Evolutionary conservation across 2,888 invertebrate genomes (phyloP).

Genomic region (Monochamus alternatus): DNA sequence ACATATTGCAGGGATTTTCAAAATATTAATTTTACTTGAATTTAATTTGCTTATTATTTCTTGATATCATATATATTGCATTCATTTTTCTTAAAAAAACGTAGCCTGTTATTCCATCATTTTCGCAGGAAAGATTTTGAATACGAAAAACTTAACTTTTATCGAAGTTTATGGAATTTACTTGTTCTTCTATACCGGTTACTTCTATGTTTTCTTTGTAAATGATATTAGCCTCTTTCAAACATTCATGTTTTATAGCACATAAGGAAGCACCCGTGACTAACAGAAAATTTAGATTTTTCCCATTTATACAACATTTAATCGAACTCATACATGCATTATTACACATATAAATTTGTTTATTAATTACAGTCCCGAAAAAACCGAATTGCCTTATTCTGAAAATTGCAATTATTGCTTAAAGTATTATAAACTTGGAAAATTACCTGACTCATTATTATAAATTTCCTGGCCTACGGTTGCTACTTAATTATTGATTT

Average conservation of each 20-base stretch:
- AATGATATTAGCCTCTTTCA: background rate
- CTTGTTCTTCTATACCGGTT: background rate
- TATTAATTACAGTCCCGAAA: background rate
- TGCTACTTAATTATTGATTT: background rate
- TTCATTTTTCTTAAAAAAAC: constrained; percentile 17
- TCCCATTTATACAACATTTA: constrained; percentile 7
- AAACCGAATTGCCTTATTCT: background rate
- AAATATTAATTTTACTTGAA: background rate
- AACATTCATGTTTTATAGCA: background rate
- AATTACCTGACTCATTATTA: background rate
- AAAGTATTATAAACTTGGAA: background rate
- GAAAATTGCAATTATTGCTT: background rate
- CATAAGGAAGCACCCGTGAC: background rate
- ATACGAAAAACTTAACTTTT: constrained; percentile 16
- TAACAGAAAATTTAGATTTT: background rate
- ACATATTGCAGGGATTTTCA: constrained; percentile 9
- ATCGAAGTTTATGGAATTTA: background rate
- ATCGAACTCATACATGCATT: background rate
- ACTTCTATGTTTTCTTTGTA: background rate
- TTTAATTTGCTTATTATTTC: background rate
- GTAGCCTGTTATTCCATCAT: constrained; percentile 21
- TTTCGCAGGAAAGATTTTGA: constrained; percentile 6
- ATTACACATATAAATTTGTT: background rate
- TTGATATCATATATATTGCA: background rate
- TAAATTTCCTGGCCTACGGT: background rate